A percentile compares a stretch with the other conserved stretches of the same genome.
These are phyloP conservation scores for Heliconius ismenius DNA, from an alignment of 2,888 invertebrate genomes.

Conservation along the genomic window DNA sequence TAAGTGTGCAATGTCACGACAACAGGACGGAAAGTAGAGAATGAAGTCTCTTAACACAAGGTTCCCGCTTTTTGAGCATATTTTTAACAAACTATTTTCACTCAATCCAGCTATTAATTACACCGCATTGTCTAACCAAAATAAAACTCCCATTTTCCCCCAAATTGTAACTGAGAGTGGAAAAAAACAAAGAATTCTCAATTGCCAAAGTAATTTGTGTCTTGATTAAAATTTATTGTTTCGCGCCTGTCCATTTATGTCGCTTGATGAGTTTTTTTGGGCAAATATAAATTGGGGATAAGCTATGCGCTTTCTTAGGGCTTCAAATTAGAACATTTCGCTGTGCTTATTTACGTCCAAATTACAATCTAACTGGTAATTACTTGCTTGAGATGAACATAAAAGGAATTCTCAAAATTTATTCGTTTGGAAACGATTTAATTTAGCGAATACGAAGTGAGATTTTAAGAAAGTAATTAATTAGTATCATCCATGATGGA, in stretches of 20 bases:
- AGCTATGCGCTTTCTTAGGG: constrained; percentile 36
- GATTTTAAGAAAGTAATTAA: background rate
- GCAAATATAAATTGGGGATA: constrained; percentile 41
- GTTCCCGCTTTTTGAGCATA: background rate
- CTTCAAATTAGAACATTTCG: constrained; percentile 30
- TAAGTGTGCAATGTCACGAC: background rate
- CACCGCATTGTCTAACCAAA: background rate
- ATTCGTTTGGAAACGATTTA: constrained; percentile 22
- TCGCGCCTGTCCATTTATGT: constrained; percentile 55
- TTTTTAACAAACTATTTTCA: background rate
- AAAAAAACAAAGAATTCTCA: constrained; percentile 57
- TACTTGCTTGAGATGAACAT: constrained; percentile 15
- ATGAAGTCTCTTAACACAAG: too few species aligned
- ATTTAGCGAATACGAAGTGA: constrained; percentile 13
- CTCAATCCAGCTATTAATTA: background rate
- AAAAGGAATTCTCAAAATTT: constrained; percentile 11
- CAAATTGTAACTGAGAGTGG: constrained; percentile 28
- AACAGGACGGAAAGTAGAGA: background rate
- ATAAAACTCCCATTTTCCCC: constrained; percentile 2
- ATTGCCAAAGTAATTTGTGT: constrained; percentile 64
- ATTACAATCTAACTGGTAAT: constrained; percentile 30
- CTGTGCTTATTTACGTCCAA: constrained; percentile 30
- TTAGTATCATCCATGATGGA: background rate
- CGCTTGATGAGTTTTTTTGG: constrained; percentile 50
- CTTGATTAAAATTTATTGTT: constrained; percentile 74